Conservation (phyloP, 2,113 vertebrate species). For the Lasiurus cinereus region DNA sequence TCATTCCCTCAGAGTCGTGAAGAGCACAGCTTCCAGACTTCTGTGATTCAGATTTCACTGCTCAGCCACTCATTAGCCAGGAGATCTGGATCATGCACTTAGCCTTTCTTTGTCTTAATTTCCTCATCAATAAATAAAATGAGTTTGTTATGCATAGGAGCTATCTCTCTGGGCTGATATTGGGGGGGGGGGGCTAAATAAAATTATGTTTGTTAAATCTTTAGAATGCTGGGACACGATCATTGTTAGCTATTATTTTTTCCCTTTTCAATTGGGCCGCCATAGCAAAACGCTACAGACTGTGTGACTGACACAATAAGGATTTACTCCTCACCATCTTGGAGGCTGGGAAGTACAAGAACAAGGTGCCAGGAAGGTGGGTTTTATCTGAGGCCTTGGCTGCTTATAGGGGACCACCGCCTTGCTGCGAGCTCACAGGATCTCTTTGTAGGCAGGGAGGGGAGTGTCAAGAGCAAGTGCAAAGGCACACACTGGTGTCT, state of each 20-base stretch:
- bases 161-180: neutral
- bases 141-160: neutral
- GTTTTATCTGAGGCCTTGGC: neutral
- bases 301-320: too few relatives aligned
- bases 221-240: neutral
- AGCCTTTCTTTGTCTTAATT: neutral
- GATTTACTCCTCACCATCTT: too few relatives aligned
- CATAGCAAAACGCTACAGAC: neutral
- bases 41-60: neutral
- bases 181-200: too few relatives aligned
- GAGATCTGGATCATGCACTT: neutral
- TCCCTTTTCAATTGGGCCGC: neutral
- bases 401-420: neutral
- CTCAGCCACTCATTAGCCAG: neutral
- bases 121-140: slow-evolving; percentile 19
- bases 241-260: neutral
- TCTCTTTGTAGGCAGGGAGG: neutral
- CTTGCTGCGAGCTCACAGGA: neutral
- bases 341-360: too few relatives aligned
- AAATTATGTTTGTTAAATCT: neutral
- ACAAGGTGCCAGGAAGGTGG: too few relatives aligned
- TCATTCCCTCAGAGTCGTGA: neutral
- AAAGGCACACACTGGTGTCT: neutral
- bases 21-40: neutral
- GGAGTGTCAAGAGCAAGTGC: neutral